Percentiles rank a stretch among this genome's conserved stretches.
Evolutionary conservation across 2,113 vertebrate species (phyloP).

Genomic region (Myxocyprinus asiaticus): DNA sequence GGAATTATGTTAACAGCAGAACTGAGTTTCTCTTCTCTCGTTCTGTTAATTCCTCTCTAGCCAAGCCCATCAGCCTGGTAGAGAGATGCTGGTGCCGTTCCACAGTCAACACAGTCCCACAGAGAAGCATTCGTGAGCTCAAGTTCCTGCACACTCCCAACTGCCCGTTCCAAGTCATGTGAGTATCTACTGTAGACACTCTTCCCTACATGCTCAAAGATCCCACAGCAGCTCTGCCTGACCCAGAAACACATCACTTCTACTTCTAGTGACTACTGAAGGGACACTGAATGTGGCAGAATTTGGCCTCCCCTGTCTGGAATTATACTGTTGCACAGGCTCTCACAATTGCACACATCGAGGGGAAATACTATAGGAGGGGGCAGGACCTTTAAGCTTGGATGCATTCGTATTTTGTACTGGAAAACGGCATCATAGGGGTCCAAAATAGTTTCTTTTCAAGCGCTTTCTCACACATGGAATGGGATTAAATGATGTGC

Average conservation of each 20-base stretch:
- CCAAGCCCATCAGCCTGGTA: constrained; percentile 92
- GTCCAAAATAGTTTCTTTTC: constrained; percentile 48
- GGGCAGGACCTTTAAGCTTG: constrained; percentile 55
- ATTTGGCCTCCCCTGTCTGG: constrained; percentile 10
- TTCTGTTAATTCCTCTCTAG: constrained; percentile 64
- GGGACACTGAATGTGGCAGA: constrained; percentile 68
- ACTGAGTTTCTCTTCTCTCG: neutral
- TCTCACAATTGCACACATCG: constrained; percentile 57
- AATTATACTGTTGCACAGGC: constrained; percentile 38
- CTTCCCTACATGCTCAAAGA: constrained; percentile 7
- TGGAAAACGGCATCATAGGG: constrained; percentile 54
- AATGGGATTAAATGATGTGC: constrained; percentile 33
- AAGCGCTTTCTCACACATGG: constrained; percentile 45
- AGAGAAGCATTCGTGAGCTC: constrained; percentile 86
- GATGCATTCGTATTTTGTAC: constrained; percentile 57
- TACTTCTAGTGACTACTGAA: constrained; percentile 66
- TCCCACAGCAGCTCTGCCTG: neutral
- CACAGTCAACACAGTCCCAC: constrained; percentile 84
- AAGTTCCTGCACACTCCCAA: constrained; percentile 92
- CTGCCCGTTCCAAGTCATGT: constrained; percentile 97
- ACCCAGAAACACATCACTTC: constrained; percentile 64
- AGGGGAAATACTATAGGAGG: constrained; percentile 60
- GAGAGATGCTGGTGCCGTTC: constrained; percentile 93
- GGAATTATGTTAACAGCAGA: neutral
- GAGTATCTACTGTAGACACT: constrained; percentile 70